Percentiles rank a stretch among this genome's conserved stretches.
Conservation (phyloP, 2,113 vertebrate genomes). For the Xiphophorus maculatus region DNA sequence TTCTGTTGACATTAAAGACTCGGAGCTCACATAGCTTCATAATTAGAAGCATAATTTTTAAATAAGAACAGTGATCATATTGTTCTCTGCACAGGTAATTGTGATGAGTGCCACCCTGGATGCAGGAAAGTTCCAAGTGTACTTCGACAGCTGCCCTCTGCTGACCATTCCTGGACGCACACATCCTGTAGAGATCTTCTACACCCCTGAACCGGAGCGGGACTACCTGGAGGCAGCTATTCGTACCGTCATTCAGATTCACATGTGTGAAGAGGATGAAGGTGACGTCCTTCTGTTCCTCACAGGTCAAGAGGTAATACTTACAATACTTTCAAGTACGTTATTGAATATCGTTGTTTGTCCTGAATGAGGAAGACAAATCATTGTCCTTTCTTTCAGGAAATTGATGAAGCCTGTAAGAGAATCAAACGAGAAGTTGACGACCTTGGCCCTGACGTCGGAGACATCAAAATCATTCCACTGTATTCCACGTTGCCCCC, state of each 20-base stretch:
- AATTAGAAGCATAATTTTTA: too few relatives aligned
- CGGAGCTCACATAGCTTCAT: not conserved
- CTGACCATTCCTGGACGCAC: slow-evolving; percentile 97
- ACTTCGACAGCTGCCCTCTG: slow-evolving; percentile 97
- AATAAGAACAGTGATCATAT: not conserved
- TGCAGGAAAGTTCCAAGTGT: slow-evolving; percentile 98
- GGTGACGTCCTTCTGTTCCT: slow-evolving; percentile 96
- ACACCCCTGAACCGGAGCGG: slow-evolving; percentile 97
- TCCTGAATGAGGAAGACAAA: not conserved
- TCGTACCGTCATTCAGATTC: slow-evolving; percentile 98
- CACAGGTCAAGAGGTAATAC: slow-evolving; percentile 95
- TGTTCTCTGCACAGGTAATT: slow-evolving; percentile 74
- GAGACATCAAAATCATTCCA: slow-evolving; percentile 99
- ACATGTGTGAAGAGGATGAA: slow-evolving; percentile 99
- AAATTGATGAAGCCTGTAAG: slow-evolving; percentile 99
- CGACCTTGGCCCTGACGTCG: slow-evolving; percentile 96
- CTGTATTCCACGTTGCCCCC: slow-evolving; percentile 97
- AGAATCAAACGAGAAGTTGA: slow-evolving; percentile 98
- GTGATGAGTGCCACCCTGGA: slow-evolving; percentile 99
- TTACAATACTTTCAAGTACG: not conserved
- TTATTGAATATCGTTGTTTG: not conserved
- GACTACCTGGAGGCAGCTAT: slow-evolving; percentile 99
- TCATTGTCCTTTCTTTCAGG: slow-evolving; percentile 74
- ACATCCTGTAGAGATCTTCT: slow-evolving; percentile 99
- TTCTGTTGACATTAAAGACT: too few relatives aligned